Percentiles rank a stretch among this genome's conserved stretches.
These are phyloP conservation scores for Amniataba percoides DNA, from an alignment of 2,797 vertebrate genomes.

Conservation along the genomic window DNA sequence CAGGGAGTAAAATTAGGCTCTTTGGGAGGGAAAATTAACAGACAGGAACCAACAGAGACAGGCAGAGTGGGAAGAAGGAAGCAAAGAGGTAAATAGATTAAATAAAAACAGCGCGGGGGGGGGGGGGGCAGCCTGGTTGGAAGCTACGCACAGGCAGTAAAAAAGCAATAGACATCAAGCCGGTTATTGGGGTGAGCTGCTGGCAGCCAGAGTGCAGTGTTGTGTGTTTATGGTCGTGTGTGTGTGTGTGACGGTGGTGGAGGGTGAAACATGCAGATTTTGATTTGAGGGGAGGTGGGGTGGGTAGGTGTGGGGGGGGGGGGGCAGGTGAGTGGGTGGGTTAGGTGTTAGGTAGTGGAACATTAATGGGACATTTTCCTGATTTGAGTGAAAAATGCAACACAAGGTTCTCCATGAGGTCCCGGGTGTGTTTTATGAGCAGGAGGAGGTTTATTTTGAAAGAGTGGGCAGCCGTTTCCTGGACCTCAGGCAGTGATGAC, in stretches of 20 bases:
- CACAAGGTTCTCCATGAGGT: conserved; percentile 49
- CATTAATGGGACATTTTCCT: conserved; percentile 76
- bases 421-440: conserved; percentile 46
- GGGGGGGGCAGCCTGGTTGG: conserved; percentile 44
- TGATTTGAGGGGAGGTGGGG: conserved; percentile 28
- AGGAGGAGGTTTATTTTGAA: conserved; percentile 35
- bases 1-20: neutral
- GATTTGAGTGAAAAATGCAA: conserved; percentile 63
- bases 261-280: conserved; percentile 64
- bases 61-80: conserved; percentile 25
- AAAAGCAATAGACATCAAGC: conserved; percentile 80
- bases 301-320: neutral
- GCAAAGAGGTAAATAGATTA: conserved; percentile 8
- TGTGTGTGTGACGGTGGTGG: neutral
- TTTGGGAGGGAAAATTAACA: conserved; percentile 30
- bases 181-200: conserved; percentile 63
- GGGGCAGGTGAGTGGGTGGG: neutral
- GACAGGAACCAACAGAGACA: conserved; percentile 29
- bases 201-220: conserved; percentile 67
- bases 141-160: conserved; percentile 72
- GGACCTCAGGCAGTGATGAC: conserved; percentile 49
- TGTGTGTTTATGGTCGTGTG: conserved; percentile 20
- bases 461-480: conserved; percentile 56
- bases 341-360: conserved; percentile 17
- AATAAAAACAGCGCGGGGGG: conserved; percentile 28